Percentiles rank a stretch among this genome's conserved stretches.
Evolutionary conservation across 2,888 invertebrate species (phyloP).

Genomic region (Caradrina kadenii): DNA sequence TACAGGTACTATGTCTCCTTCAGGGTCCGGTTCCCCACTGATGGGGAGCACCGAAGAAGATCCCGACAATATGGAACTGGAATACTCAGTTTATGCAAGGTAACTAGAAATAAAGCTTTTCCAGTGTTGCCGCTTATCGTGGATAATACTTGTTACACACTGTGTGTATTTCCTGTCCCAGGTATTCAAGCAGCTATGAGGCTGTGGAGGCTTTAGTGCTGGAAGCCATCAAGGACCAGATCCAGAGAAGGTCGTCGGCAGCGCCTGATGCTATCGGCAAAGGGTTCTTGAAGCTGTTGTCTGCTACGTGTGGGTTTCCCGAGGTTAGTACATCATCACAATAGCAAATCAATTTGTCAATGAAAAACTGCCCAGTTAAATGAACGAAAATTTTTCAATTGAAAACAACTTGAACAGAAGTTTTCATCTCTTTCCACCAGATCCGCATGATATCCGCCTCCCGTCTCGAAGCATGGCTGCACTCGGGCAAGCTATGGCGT

Average conservation of each 20-base stretch:
- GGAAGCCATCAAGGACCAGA: constrained; percentile 96
- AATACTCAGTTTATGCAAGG: constrained; percentile 87
- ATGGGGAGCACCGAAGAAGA: constrained; percentile 89
- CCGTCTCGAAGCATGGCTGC: constrained; percentile 97
- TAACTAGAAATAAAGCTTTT: constrained; percentile 60
- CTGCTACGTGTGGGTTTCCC: constrained; percentile 95
- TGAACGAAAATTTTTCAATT: too few relatives aligned
- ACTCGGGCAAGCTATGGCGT: constrained; percentile 98
- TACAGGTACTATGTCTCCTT: constrained; percentile 89
- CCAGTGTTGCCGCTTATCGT: too few relatives aligned
- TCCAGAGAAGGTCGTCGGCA: constrained; percentile 93
- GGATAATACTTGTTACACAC: too few relatives aligned
- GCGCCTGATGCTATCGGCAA: constrained; percentile 96
- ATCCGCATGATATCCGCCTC: constrained; percentile 95
- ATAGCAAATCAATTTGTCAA: too few relatives aligned
- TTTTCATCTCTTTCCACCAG: constrained; percentile 66
- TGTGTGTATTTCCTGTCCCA: constrained; percentile 47
- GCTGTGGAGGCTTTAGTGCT: constrained; percentile 95
- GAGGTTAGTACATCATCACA: constrained; percentile 88
- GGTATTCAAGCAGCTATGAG: constrained; percentile 89
- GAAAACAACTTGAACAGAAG: too few relatives aligned
- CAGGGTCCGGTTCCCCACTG: constrained; percentile 88
- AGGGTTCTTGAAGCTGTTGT: constrained; percentile 96
- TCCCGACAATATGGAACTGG: constrained; percentile 91
- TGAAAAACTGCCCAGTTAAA: too few relatives aligned